Base-by-base conservation (phyloP, 2,888 invertebrate genomes). In the Dryobota labecula region DNA sequence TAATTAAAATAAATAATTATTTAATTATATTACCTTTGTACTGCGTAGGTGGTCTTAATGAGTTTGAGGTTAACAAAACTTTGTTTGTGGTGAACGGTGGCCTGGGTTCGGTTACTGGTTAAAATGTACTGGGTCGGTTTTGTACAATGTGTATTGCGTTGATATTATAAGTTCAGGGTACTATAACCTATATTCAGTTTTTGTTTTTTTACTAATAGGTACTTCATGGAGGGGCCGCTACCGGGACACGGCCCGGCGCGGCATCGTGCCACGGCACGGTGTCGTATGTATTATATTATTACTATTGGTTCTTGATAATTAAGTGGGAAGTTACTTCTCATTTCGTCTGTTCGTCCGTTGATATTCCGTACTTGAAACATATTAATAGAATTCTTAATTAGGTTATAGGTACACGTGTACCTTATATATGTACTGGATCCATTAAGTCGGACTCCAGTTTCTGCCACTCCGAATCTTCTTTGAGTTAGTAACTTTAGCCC, bases 11-110 rank as follows among this genome's bases (percentile, higher is more conserved):
- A n/a, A n/a, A n/a, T n/a, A n/a, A n/a, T n/a, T n/a, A n/a, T n/a
- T n/a, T n/a, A n/a, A n/a, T n/a, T n/a, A n/a, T 36, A 47, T 67
- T 70, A 78, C 83, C 73, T 78, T 83, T 83, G 58, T 69, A 62
- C 13, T 56, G 64, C 63, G 73, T 70, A 78, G 76, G 76, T 76
- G 62, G 64, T 43, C 60, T 64, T 76, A 82, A 80, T 74, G 76
- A 83, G 83, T 70, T 73, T 73, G 53, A 49, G 27, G 73, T 62
- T 73, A 71, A 70, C 65, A 68, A 73, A 82, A 84, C 61, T 68
- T 80, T 77, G 36, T 57, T 62, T 76, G 71, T 76, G 71, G 81
- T 56, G 61, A 53, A 24, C 0, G 20, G 47, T 24, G 58, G 33
- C 24, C 43, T 63, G 66, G 20, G 65, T 75, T 54, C 11, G 38